A percentile compares a stretch with the other conserved stretches of the same genome.
Conservation (phyloP, 2,797 vertebrate genomes). For the Tenualosa ilisha region DNA sequence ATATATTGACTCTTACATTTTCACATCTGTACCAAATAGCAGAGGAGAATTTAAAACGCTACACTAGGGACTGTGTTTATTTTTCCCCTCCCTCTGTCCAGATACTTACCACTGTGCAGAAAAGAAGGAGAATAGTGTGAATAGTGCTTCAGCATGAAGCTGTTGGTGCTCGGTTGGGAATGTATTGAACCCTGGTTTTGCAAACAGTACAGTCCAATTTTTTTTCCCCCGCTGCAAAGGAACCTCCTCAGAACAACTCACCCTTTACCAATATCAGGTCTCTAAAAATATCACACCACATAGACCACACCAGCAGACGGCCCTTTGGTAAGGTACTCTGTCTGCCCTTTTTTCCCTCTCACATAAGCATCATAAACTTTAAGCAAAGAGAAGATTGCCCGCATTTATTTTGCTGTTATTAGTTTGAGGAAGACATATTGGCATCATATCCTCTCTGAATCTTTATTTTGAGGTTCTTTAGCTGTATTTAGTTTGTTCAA, state of each 20-base stretch:
- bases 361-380: neutral
- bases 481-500: neutral
- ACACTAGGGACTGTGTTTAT: slow-evolving; percentile 9
- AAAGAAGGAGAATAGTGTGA: neutral
- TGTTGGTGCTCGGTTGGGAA: slow-evolving; percentile 12
- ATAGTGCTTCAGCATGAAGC: neutral
- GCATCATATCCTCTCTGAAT: neutral
- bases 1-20: slow-evolving; percentile 27
- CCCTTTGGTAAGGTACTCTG: neutral
- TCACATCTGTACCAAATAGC: slow-evolving; percentile 23
- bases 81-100: neutral
- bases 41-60: slow-evolving; percentile 24
- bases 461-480: neutral
- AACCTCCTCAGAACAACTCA: neutral
- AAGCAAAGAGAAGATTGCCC: neutral
- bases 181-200: neutral
- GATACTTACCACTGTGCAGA: neutral
- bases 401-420: neutral
- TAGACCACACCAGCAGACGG: neutral
- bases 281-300: slow-evolving; percentile 8
- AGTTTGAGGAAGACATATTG: neutral
- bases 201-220: neutral
- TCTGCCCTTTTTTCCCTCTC: neutral
- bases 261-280: slow-evolving; percentile 8
- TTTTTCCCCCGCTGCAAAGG: neutral